Percentiles rank a stretch among this genome's conserved stretches.
Conservation (phyloP, 2,888 invertebrate species). For the Trachelus troglodyta region DNA sequence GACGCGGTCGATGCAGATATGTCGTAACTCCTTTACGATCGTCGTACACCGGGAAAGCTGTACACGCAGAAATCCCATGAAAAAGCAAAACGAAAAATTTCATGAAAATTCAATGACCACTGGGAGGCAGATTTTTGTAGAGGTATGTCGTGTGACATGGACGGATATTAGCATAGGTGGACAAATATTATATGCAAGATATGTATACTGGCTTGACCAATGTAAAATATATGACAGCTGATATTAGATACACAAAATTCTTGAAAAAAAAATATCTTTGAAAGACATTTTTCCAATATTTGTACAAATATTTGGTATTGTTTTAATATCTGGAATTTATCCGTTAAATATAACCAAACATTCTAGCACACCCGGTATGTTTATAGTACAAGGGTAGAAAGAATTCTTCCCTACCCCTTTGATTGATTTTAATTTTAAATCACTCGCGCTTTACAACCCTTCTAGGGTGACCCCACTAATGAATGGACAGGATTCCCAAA, state of each 20-base stretch:
- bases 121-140: background rate
- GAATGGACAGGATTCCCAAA: no score
- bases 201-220: background rate
- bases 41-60: background rate
- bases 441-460: background rate
- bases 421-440: background rate
- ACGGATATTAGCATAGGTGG: background rate
- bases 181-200: background rate
- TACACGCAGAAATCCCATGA: background rate
- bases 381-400: background rate
- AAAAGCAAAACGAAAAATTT: background rate
- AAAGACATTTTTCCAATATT: background rate
- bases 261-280: background rate
- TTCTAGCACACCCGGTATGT: background rate
- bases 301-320: background rate
- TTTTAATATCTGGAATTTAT: background rate
- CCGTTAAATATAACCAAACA: background rate
- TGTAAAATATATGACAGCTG: background rate
- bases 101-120: background rate
- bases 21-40: background rate
- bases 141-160: background rate
- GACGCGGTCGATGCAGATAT: constrained; percentile 1
- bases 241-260: no score
- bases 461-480: background rate
- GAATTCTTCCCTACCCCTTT: background rate